Conservation (phyloP, 2,888 invertebrate genomes). For the Ichneumoninae sp. region DNA sequence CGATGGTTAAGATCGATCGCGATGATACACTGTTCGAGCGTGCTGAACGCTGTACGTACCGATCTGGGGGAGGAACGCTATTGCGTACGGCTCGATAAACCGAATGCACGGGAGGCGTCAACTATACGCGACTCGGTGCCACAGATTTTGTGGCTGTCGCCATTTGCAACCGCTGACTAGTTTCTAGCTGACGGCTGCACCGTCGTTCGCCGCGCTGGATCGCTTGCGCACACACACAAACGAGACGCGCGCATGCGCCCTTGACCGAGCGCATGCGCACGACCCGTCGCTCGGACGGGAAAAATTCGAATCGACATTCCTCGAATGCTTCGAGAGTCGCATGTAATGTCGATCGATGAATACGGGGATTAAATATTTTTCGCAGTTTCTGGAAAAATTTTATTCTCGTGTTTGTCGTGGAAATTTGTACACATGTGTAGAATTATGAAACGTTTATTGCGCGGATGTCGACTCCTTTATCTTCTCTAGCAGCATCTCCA, state of each 20-base stretch:
- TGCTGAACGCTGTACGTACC: slow-evolving; percentile 74
- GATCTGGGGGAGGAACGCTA: slow-evolving; percentile 74
- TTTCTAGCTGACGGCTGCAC: slow-evolving; percentile 73
- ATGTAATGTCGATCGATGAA: slow-evolving; percentile 3
- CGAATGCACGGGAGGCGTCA: slow-evolving; percentile 77
- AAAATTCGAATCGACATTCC: slow-evolving; percentile 30
- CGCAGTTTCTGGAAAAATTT: neutral
- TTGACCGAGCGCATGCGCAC: slow-evolving; percentile 23
- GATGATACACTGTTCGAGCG: slow-evolving; percentile 38
- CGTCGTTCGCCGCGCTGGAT: slow-evolving; percentile 35
- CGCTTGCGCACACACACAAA: neutral
- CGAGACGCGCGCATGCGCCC: slow-evolving; percentile 13
- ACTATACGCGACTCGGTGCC: slow-evolving; percentile 80
- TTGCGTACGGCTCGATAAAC: slow-evolving; percentile 77
- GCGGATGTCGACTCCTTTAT: slow-evolving; percentile 86
- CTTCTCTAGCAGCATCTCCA: slow-evolving; percentile 91
- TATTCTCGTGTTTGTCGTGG: neutral
- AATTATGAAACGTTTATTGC: neutral
- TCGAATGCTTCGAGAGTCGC: neutral
- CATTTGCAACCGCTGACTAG: slow-evolving; percentile 83
- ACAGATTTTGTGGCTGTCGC: slow-evolving; percentile 82
- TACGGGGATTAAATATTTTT: neutral
- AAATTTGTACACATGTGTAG: neutral
- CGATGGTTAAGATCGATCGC: slow-evolving; percentile 15
- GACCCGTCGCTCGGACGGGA: neutral